Evolutionary conservation across 2,888 invertebrate genomes (phyloP).

Genomic region (Mythimna ferrago): DNA sequence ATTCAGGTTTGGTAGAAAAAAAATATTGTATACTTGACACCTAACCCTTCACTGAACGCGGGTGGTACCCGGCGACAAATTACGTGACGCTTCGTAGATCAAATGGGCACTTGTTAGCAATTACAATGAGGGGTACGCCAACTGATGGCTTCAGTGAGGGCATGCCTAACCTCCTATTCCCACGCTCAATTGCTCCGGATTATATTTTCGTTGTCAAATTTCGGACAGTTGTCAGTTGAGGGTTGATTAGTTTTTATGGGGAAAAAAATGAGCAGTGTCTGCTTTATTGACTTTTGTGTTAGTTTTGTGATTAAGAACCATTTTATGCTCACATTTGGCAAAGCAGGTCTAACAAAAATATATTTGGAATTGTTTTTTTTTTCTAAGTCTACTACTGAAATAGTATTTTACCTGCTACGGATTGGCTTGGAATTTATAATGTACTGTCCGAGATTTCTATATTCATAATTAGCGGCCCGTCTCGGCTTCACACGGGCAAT

Average conservation of each 20-base stretch:
- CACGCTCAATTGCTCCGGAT: constrained; percentile 77
- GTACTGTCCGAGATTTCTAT: no score
- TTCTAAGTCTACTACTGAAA: no score
- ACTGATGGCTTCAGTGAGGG: constrained; percentile 55
- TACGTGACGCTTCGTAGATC: constrained; percentile 58
- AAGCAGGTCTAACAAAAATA: no score
- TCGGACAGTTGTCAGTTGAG: constrained; percentile 18
- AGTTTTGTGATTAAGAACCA: background rate
- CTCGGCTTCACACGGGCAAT: no score
- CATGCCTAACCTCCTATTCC: constrained; percentile 73
- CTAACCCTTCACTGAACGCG: constrained; percentile 39
- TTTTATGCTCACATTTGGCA: background rate
- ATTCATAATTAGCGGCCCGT: no score
- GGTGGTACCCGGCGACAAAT: constrained; percentile 46
- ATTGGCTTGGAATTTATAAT: no score
- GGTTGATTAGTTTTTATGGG: constrained; percentile 18
- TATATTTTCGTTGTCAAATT: constrained; percentile 40
- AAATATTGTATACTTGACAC: constrained; percentile 19
- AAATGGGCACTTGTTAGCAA: constrained; percentile 74
- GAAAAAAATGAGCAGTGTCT: background rate
- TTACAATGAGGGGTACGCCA: constrained; percentile 72
- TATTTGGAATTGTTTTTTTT: no score
- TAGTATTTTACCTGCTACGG: no score
- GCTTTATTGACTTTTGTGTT: background rate
- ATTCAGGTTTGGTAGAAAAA: no score